A percentile compares a stretch with the other conserved stretches of the same genome.
phyloP scores from a whole-genome alignment of 2,113 vertebrate species.

The Caranx ignobilis region DNA sequence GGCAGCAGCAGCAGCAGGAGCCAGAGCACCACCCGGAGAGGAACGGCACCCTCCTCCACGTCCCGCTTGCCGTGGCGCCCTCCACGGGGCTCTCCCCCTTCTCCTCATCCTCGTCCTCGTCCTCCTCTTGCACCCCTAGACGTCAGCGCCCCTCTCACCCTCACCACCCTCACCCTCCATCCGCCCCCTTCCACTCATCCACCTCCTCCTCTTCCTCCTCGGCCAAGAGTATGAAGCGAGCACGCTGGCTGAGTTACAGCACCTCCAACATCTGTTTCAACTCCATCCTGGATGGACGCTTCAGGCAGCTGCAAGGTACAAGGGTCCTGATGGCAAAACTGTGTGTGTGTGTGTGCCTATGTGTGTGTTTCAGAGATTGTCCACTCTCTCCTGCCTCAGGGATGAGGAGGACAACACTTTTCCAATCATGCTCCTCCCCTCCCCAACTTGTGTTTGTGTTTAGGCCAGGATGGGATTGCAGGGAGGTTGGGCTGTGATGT shows the following conservation, averaged over 20 bases:
- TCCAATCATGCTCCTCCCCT: constrained; percentile 54
- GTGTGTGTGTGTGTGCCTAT: constrained; percentile 25
- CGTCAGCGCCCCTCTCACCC: constrained; percentile 65
- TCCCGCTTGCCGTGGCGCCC: constrained; percentile 51
- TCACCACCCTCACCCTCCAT: constrained; percentile 52
- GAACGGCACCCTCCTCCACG: constrained; percentile 75
- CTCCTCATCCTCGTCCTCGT: constrained; percentile 60
- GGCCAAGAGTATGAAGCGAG: constrained; percentile 78
- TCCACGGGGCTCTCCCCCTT: constrained; percentile 51
- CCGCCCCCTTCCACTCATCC: constrained; percentile 35
- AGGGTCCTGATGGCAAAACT: neutral
- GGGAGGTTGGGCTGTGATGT: constrained; percentile 39
- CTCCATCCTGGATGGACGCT: constrained; percentile 86
- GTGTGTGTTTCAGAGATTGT: constrained; percentile 18
- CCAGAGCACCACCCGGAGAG: constrained; percentile 74
- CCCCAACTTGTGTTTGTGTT: constrained; percentile 33
- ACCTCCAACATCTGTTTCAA: constrained; percentile 85
- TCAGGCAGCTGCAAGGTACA: constrained; percentile 88
- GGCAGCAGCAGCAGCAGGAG: constrained; percentile 40
- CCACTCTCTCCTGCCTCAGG: constrained; percentile 27
- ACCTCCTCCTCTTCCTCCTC: constrained; percentile 73
- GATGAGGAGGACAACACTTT: constrained; percentile 39
- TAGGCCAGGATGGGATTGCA: neutral
- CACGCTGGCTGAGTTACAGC: constrained; percentile 85
- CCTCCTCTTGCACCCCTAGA: constrained; percentile 70